A percentile compares a stretch with the other conserved stretches of the same genome.
These are phyloP conservation scores for Lutraria rhynchaena DNA, from an alignment of 1,140 invertebrate genomes.

Conservation along the genomic window DNA sequence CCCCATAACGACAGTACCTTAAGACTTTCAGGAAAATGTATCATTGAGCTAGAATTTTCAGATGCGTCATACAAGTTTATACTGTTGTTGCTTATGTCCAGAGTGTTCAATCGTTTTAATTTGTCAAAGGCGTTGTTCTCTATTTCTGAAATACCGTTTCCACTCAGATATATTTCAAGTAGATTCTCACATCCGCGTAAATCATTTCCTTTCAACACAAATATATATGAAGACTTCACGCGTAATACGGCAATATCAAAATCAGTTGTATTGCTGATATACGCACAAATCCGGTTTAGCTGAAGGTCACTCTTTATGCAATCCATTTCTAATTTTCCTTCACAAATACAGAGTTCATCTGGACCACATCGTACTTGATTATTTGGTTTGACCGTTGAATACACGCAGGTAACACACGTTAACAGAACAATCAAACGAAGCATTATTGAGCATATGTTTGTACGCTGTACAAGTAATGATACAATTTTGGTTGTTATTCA, in stretches of 20 bases:
- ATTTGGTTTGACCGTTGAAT: too few species aligned
- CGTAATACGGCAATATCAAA: background rate
- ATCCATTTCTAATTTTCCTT: background rate
- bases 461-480: too few species aligned
- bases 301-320: background rate
- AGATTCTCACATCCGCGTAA: conserved; percentile 40
- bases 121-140: background rate
- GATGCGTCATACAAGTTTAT: background rate
- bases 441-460: too few species aligned
- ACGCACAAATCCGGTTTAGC: background rate
- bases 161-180: conserved; percentile 25
- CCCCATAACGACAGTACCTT: background rate
- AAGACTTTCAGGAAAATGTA: background rate
- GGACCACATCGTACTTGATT: too few species aligned
- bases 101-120: background rate
- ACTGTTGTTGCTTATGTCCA: conserved; percentile 15
- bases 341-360: background rate
- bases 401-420: too few species aligned
- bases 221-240: background rate
- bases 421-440: too few species aligned
- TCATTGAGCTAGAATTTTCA: too few species aligned
- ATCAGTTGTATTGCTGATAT: background rate
- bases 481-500: too few species aligned
- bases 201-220: conserved; percentile 39
- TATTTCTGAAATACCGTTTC: conserved; percentile 16